Percentiles rank a stretch among this genome's conserved stretches.
Conservation (phyloP, 1,140 invertebrate genomes). For the Micrasema longulum region DNA sequence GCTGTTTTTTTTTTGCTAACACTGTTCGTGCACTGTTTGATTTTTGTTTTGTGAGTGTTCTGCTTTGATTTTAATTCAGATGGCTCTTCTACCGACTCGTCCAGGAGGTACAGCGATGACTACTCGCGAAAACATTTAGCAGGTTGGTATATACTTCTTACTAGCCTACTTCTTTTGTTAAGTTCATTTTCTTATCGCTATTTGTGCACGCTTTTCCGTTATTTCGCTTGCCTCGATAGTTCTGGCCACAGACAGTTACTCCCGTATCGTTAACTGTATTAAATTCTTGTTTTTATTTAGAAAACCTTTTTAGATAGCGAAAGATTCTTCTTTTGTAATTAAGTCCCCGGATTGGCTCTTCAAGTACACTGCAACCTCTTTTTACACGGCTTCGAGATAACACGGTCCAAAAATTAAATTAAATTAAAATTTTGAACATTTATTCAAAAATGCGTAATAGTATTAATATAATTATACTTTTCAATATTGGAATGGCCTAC, state of each 20-base stretch:
- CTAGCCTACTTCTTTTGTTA: background rate
- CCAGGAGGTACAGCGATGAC: constrained; percentile 66
- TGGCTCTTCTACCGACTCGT: constrained; percentile 63
- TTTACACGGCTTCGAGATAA: too few species aligned
- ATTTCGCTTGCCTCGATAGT: background rate
- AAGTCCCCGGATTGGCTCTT: too few species aligned
- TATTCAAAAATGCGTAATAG: too few species aligned
- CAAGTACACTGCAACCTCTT: too few species aligned
- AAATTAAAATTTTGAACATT: too few species aligned
- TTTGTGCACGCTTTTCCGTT: background rate
- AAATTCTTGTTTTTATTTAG: background rate
- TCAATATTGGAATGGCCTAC: too few species aligned
- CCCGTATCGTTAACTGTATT: background rate
- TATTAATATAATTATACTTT: too few species aligned
- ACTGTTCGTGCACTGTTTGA: constrained; percentile 50
- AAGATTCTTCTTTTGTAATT: background rate
- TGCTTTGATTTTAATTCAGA: constrained; percentile 66
- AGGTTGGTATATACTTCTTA: constrained; percentile 60
- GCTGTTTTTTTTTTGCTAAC: too few species aligned
- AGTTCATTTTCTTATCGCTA: background rate
- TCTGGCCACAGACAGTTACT: background rate
- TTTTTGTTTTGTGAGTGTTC: constrained; percentile 55
- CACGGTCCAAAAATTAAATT: too few species aligned
- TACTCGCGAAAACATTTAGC: constrained; percentile 68
- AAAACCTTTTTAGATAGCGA: background rate